Evolutionary conservation across 2,888 invertebrate genomes (phyloP).

Genomic region (Pandemis cinnamomeana): DNA sequence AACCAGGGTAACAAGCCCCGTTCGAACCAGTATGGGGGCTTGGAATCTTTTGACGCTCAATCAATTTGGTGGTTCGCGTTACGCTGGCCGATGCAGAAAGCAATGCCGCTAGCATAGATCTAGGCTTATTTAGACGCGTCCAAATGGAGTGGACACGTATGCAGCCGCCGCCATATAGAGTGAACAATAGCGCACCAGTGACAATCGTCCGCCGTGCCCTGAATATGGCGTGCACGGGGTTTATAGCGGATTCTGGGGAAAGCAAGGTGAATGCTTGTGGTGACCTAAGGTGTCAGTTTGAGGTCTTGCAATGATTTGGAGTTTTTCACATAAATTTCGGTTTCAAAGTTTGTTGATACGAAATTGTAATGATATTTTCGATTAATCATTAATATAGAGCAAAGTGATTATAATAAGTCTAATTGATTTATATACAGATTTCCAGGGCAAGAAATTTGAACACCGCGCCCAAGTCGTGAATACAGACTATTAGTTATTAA

Average conservation of each 20-base stretch:
- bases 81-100: constrained; percentile 65
- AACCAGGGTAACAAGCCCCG: constrained; percentile 60
- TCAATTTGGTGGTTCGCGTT: constrained; percentile 49
- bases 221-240: constrained; percentile 59
- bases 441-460: no score
- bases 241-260: constrained; percentile 15
- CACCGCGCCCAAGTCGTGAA: no score
- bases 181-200: constrained; percentile 73
- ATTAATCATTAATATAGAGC: no score
- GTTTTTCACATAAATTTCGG: not conserved
- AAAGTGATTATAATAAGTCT: no score
- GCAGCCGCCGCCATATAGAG: constrained; percentile 80
- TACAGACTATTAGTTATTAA: no score
- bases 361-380: no score
- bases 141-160: constrained; percentile 69
- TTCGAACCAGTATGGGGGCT: constrained; percentile 41
- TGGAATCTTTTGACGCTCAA: constrained; percentile 32
- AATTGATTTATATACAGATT: no score
- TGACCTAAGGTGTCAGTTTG: not conserved
- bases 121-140: constrained; percentile 81
- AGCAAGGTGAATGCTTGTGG: constrained; percentile 6
- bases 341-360: no score
- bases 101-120: constrained; percentile 78
- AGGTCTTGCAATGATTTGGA: not conserved
- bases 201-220: constrained; percentile 59